Evolutionary conservation across 2,797 vertebrate species (phyloP).

Genomic region (Argyrosomus regius): DNA sequence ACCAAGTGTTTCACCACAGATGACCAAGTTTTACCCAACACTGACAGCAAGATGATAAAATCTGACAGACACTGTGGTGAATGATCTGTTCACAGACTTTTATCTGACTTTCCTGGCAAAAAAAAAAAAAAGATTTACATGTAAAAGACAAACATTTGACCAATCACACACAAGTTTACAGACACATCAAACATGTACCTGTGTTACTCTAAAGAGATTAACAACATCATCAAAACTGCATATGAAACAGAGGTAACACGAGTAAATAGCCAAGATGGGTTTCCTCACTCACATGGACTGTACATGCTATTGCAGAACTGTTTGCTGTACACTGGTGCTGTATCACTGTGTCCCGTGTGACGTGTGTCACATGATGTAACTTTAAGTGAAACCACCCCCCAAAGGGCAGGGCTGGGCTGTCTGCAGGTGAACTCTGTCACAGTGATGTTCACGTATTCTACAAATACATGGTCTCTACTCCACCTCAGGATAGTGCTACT

Average conservation of each 20-base stretch:
- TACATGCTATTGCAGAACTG: slow-evolving; percentile 3
- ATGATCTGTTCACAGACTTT: background rate
- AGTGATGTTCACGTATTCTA: background rate
- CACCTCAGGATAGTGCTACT: background rate
- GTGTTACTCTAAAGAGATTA: background rate
- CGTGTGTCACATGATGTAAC: background rate
- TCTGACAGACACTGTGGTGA: background rate
- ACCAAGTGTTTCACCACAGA: slow-evolving; percentile 35
- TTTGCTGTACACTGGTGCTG: slow-evolving; percentile 25
- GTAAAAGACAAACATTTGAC: background rate
- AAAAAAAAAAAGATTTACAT: slow-evolving; percentile 9
- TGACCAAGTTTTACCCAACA: slow-evolving; percentile 5
- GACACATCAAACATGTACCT: slow-evolving; percentile 7
- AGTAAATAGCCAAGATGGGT: background rate
- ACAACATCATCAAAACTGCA: background rate
- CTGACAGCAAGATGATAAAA: background rate
- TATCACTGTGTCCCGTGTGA: background rate
- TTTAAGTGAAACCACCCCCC: background rate
- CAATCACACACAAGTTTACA: slow-evolving; percentile 9
- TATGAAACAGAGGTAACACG: background rate
- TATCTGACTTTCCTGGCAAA: background rate
- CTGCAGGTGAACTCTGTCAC: background rate
- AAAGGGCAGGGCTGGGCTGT: background rate
- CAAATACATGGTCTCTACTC: background rate
- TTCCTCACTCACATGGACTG: background rate